phyloP scores from a whole-genome alignment of 2,113 vertebrate genomes.

The Eurystomus gularis region DNA sequence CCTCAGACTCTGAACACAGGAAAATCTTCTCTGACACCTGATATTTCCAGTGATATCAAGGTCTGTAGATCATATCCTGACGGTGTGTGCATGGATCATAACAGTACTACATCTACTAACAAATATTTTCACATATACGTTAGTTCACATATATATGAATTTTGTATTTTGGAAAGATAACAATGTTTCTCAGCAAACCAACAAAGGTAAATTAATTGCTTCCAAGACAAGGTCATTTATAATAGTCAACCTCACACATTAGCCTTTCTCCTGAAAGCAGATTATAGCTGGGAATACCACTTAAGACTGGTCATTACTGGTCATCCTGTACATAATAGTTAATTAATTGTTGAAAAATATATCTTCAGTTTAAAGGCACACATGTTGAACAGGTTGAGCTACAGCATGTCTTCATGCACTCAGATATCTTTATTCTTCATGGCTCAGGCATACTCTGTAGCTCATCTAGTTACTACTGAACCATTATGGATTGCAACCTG shows the following conservation, averaged over 20 bases:
- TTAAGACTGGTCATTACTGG: neutral
- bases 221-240: neutral
- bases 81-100: neutral
- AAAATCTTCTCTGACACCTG: neutral
- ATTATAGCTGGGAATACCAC: neutral
- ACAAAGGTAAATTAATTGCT: neutral
- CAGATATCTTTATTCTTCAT: neutral
- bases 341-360: neutral
- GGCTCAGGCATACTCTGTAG: neutral
- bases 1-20: neutral
- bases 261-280: neutral
- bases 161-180: neutral
- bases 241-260: neutral
- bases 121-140: neutral
- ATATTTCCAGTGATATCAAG: neutral
- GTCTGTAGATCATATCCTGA: neutral
- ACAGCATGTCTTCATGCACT: neutral
- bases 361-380: neutral
- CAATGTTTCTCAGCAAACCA: neutral
- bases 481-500: neutral
- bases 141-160: neutral
- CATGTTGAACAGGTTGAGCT: rapidly evolving
- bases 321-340: neutral
- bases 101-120: neutral
- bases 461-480: neutral